Evolutionary conservation across 2,113 vertebrate species (phyloP), one percentile per base, ranked within the genome.

Genomic region (Myanophis thanlyinensis): DNA sequence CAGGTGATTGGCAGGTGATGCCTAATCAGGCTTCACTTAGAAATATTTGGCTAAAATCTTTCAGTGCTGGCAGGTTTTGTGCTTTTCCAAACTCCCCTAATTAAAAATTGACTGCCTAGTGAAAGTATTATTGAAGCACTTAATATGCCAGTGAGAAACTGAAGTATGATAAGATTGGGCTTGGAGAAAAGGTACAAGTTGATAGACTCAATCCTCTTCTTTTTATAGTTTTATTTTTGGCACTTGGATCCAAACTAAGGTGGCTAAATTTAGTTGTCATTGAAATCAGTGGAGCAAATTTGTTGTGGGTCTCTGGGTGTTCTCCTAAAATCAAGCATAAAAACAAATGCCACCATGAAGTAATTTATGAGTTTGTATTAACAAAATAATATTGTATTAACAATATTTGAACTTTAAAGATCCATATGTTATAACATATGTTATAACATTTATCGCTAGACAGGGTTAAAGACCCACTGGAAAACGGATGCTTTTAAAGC

Each of bases 81-180:
- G 40, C 85, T 93, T 97, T 97, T 96, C 94, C 95, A 95, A 94
- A 95, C 95, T 96, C 95, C 94, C 96, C 96, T 97, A 95, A 95
- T 95, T 96, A 94, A 92, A 94, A 94, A 96, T 90, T 95, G 96
- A 96, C 95, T 94, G 90, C 94, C 9, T 15, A 94, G 96, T 95
- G 84, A 93, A 94, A 95, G 87, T 96, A 95, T 95, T 95, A 93
- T 93, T 95, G 93, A 87, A 90, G 90, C 92, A 94, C 91, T 90
- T 96, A 97, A 96, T 94, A 95, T 95, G 93, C 96, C 95, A 94
- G 92, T 95, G 95, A 95, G 93, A 97, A 96, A 92, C 93, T 95
- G 95, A 97, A 94, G 80, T 94, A 90, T 92, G 94, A 94, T 95
- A 95, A 94, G 93, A 95, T 96, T 92, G 93, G 93, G 89, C 91